Base-by-base conservation (phyloP, 2,797 vertebrate species). In the Anableps anableps region DNA sequence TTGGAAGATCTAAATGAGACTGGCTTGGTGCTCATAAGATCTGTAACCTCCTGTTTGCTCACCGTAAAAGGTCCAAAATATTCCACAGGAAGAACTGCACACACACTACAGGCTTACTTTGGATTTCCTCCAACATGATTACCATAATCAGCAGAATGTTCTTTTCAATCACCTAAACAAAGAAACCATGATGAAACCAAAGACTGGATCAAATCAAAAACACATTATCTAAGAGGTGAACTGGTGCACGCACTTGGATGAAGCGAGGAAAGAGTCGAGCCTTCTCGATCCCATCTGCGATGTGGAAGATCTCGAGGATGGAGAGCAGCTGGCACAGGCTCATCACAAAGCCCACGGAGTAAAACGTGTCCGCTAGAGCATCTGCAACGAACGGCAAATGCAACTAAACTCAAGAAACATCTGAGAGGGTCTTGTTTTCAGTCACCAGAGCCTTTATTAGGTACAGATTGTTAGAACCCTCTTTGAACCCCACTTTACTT, bases 21-120 rank as follows among this genome's bases (percentile, higher is more conserved):
- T 3, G 60, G 29, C 17, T 21, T 64, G 60, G 31, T 64, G 60
- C 34, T 64, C 31, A 36, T 21, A 21, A 64, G 31, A 31, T 5
- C 50, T 74, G 45, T 19, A 6, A 26, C 19, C 1, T 17, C 16
- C 6, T 21, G 41, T 26, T 41, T 23, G 1, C 36, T 13, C 93
- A 98, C 98, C 97, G 95, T 80, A 97, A 80, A 31, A 98, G 94
- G 86, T 97, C 97, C 90, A 97, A 80, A 38, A 97, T 91, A 88
- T 97, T 98, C 98, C 98, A 99, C 79, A 98, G 91, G 93, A 97
- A 96, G 94, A 99, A 97, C 91, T 96, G 95, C 71, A 95, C 85
- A 81, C 97, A 98, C 78, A 99, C 97, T 0, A 98, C 81, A 0
- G 95, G 96, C 94, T 97, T 97, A 75, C 95, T 97, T 94, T 98